Percentiles rank a stretch among this genome's conserved stretches.
phyloP scores from a whole-genome alignment of 2,888 invertebrate species.

The Platycheirus albimanus region DNA sequence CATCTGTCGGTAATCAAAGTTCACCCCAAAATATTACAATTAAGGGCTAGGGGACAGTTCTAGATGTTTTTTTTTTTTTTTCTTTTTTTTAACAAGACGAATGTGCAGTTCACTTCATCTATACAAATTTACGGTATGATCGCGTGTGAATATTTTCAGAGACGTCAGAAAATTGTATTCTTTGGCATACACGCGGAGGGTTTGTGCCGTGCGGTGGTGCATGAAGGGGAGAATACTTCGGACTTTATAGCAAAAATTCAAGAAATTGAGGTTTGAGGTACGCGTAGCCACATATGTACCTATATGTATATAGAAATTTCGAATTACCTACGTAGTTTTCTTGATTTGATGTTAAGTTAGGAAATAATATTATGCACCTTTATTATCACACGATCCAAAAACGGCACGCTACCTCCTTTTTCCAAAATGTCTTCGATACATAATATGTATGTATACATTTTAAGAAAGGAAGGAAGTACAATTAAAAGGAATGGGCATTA shows the following conservation, averaged over 20 bases:
- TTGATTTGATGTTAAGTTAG: background rate
- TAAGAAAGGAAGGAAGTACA: too few species aligned
- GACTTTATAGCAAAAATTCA: background rate
- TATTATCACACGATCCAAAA: background rate
- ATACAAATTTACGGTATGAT: constrained; percentile 7
- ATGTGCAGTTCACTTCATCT: constrained; percentile 11
- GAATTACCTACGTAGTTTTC: background rate
- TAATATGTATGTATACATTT: too few species aligned
- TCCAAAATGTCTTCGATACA: too few species aligned
- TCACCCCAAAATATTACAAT: constrained; percentile 61
- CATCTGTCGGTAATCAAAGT: constrained; percentile 71
- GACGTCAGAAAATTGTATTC: constrained; percentile 5
- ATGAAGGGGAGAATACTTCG: background rate
- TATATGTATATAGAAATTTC: background rate
- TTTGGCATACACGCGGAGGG: background rate
- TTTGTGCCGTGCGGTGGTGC: constrained; percentile 14
- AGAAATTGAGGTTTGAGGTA: too few species aligned
- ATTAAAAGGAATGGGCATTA: too few species aligned
- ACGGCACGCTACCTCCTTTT: constrained; percentile 4
- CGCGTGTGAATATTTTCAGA: constrained; percentile 21
- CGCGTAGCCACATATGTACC: too few species aligned
- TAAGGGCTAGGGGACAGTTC: constrained; percentile 10
- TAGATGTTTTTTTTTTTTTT: constrained; percentile 9
- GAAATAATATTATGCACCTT: background rate
- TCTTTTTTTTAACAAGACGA: constrained; percentile 15